Base-by-base conservation (phyloP, 2,888 invertebrate species). In the Scrobipalpa costella region DNA sequence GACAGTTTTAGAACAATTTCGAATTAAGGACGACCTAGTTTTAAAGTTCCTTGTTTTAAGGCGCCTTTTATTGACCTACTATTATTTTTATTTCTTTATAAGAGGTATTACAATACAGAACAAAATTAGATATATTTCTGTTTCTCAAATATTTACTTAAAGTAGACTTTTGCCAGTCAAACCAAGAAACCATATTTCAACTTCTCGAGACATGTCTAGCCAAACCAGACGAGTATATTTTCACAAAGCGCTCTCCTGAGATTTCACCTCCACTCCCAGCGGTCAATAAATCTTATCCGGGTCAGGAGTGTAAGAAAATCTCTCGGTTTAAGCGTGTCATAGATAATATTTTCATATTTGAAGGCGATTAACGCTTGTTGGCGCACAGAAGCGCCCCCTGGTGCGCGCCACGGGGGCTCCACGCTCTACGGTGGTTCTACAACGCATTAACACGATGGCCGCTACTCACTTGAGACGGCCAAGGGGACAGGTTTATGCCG, bases 321-420 rank as follows among this genome's bases (percentile, higher is more conserved):
- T 44, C 38, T 59, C 21, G 44, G 73, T 75, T 74, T 74, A 79
- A 77, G 75, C 78, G 73, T 79, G 75, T 80, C 76, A 79, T 77
- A 78, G 77, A 74, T 74, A 77, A 81, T 82, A 82, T 84, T 84
- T 82, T 80, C 74, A 81, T 81, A 83, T 85, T 85, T 79, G 76
- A 79, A 74, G 68, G 75, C 79, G 77, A 83, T 85, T 80, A 82
- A 72, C 75, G 80, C 78, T 74, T 71, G 75, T 71, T 69, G 71
- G 69, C 71, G 71, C 67, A 80, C 86, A 80, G 86, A 72, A 86
- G 88, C 85, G 77, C 71, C 88, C 79, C 90, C 90, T 77, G 85
- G 80, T 59, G 85, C 67, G 85, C 87, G 61, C 86, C 33, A 69
- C 82, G 76, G 89, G 90, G 77, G 86, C 72, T 72, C 75, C 63